A percentile compares a stretch with the other conserved stretches of the same genome.
Evolutionary conservation across 2,797 vertebrate species (phyloP).

Genomic region (Fratercula arctica): DNA sequence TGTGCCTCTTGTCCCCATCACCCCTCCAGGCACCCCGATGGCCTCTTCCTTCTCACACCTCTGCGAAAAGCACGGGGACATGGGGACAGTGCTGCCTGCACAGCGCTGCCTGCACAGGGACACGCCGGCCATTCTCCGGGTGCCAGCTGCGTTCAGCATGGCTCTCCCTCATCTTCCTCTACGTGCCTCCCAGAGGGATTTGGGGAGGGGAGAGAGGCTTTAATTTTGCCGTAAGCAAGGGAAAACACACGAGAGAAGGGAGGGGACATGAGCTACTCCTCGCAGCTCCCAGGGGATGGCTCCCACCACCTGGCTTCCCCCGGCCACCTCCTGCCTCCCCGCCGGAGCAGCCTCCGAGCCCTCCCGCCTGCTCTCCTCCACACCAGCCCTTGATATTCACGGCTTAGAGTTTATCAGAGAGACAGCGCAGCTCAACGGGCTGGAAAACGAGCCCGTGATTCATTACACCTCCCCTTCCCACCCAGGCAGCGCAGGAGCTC

Average conservation of each 20-base stretch:
- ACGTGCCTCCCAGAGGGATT: background rate
- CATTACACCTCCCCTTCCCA: background rate
- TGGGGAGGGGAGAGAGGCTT: background rate
- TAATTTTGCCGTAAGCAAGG: background rate
- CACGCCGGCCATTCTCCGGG: accelerated
- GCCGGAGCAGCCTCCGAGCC: background rate
- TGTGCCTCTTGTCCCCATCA: background rate
- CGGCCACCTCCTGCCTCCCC: background rate
- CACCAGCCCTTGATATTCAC: background rate
- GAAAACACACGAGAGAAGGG: background rate
- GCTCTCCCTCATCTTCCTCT: background rate
- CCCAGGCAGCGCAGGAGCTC: background rate
- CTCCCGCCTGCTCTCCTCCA: background rate
- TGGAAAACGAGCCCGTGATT: background rate
- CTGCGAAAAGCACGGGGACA: background rate
- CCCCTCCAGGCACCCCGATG: background rate
- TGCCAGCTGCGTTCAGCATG: background rate
- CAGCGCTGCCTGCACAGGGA: background rate
- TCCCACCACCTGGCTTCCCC: background rate
- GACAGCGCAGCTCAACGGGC: constrained; percentile 25
- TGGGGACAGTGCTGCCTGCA: background rate
- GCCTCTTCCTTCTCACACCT: background rate
- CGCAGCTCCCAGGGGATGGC: background rate
- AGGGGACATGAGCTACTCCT: background rate
- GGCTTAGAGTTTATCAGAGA: constrained; percentile 54